Evolutionary conservation across 2,888 invertebrate genomes (phyloP), one percentile per base, ranked within the genome.

Genomic region (Cosmorhoe ocellata): DNA sequence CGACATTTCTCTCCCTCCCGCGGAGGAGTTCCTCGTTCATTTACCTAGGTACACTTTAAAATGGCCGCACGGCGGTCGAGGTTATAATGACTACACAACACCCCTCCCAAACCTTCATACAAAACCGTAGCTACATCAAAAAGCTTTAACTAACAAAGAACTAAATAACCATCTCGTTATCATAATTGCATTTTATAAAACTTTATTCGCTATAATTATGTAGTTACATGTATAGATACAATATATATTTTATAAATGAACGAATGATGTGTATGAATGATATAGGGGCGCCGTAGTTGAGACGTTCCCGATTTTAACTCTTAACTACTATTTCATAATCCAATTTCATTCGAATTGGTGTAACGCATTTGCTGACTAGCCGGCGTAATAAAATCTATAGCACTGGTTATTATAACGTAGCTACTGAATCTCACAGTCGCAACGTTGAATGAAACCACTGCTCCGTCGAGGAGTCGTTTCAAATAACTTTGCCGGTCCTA

Each of bases 251-350:
- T 71, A 64, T 75, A 76, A 76, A 73, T 75, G 81, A 79, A 79
- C 75, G 67, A 80, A 60, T 84, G 86, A 87, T 85, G 85, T 86
- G 85, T 86, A 80, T 70, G 75, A 73, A 79, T 85, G 84, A 84
- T 86, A 84, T 85, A 63, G 71, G 73, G 78, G 71, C 69, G 67
- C 57, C 64, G 52, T 54, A 28, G 36, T 43, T 42, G 28, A 48
- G 54, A 61, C 55, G 60, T 36, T 46, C 56, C 51, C 58, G 48
- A 54, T 48, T 53, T 59, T 53, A 59, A 61, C 57, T 51, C 60
- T 60, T 63, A 61, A 34, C 44, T 43, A 50, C 45, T 50, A 53
- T 54, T 40, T 50, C 48, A 58, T 55, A 48, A 46, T 58, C 54
- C 56, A 53, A 59, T 56, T 59, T 53, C 45, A 41, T 42, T 57